Base-by-base conservation (phyloP, 1,140 invertebrate species). In the Brachionus calyciflorus region DNA sequence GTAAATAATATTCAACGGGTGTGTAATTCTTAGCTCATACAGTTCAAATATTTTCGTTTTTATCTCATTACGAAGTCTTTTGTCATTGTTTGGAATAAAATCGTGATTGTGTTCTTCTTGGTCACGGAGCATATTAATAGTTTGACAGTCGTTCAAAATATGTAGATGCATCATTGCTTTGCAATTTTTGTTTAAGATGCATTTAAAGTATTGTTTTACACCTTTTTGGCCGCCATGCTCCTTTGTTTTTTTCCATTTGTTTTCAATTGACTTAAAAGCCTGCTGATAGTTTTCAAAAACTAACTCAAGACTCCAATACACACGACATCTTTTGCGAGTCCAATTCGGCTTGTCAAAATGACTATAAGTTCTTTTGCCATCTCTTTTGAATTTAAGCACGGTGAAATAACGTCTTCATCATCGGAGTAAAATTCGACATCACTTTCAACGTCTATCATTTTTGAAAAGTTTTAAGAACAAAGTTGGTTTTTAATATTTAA, bases 81-180 rank as follows among this genome's bases (percentile, higher is more conserved):
- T 63, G 21, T 40, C 19, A 41, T 6, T 41, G 21, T 44, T 65
- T 41, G 55, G n/a, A 60, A 65, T 41, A 44, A 44, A 41, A 65
- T 44, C 60, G 41, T 65, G 37, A 41, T 65, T 21, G 24, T 65
- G 60, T 26, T 65, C 37, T 44, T 65, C 60, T 41, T 65, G 60
- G 24, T 65, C 21, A 41, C 60, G 60, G 17, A 41, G 37, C 14
- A 65, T 40, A 41, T 65, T 65, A 12, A 65, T 41, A 41, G n/a
- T 41, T 65, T 65, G 60, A 41, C 37, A 21, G 6, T 65, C 40
- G 19, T 65, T 65, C 17, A 65, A 44, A 65, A 40, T 41, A 44
- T 65, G 60, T 41, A 65, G 60, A 41, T 65, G 37, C 37, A 60
- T 60, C 14, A 14, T 10, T 19, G 55, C 55, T 37, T 14, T 14